These are phyloP conservation scores for Rhynchotus rufescens DNA, from an alignment of 2,797 vertebrate species.

Conservation along the genomic window DNA sequence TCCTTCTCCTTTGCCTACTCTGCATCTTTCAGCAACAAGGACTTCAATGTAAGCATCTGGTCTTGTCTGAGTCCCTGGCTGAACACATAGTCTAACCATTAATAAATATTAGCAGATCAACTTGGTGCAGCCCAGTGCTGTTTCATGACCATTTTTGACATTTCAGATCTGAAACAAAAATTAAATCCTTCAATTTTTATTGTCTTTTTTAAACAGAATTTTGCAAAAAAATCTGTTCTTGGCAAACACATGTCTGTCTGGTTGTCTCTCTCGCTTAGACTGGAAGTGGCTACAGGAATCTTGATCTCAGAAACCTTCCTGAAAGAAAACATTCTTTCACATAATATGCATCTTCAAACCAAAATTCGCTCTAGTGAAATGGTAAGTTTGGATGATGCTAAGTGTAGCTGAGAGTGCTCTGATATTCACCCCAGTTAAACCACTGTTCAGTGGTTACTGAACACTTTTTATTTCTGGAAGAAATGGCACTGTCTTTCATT, in stretches of 20 bases:
- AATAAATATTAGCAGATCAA: neutral
- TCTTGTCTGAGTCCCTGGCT: neutral
- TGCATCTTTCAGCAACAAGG: neutral
- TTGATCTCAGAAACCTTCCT: neutral
- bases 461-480: neutral
- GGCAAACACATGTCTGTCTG: neutral
- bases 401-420: neutral
- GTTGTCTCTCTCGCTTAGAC: neutral
- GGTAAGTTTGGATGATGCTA: neutral
- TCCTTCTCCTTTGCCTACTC: neutral
- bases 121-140: accelerated
- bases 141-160: neutral
- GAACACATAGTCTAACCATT: neutral
- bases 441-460: neutral
- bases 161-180: neutral
- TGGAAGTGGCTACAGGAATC: neutral
- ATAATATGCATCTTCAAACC: neutral
- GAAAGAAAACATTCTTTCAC: neutral
- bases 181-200: accelerated
- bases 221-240: neutral
- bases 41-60: neutral
- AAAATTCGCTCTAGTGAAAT: neutral
- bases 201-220: neutral
- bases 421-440: neutral
- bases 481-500: neutral